These are phyloP conservation scores for Spea hammondii DNA, from an alignment of 2,797 vertebrate species.

Conservation along the genomic window DNA sequence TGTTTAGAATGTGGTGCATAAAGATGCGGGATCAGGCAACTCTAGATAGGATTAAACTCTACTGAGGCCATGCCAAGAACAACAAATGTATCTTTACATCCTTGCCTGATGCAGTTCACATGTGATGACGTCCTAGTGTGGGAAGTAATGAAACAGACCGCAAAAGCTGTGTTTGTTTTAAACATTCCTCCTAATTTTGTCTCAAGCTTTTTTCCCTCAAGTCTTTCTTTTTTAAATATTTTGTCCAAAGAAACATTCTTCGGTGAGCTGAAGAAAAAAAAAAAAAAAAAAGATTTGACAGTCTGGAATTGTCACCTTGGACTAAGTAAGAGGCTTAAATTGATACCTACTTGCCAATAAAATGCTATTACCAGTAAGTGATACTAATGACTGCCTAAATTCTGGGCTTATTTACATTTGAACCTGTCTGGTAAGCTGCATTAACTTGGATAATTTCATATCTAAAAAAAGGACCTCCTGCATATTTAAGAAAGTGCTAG, in stretches of 20 bases:
- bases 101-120: constrained; percentile 52
- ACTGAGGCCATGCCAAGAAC: constrained; percentile 39
- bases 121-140: constrained; percentile 9
- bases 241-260: constrained; percentile 45
- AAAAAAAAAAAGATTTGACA: constrained; percentile 52
- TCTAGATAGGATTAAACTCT: constrained; percentile 22
- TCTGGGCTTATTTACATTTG: constrained; percentile 64
- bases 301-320: constrained; percentile 29
- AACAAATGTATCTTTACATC: constrained; percentile 41
- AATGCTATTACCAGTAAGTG: constrained; percentile 59
- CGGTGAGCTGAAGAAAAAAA: constrained; percentile 40
- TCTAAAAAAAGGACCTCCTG: constrained; percentile 59
- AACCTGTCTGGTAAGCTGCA: constrained; percentile 67
- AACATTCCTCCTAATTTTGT: constrained; percentile 54
- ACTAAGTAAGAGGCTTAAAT: constrained; percentile 24
- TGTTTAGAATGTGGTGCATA: constrained; percentile 30
- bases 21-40: constrained; percentile 28
- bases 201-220: constrained; percentile 46
- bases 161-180: constrained; percentile 41
- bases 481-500: constrained; percentile 59
- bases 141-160: constrained; percentile 37
- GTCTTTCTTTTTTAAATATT: constrained; percentile 34
- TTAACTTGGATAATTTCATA: constrained; percentile 65
- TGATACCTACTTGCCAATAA: constrained; percentile 60
- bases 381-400: constrained; percentile 63